A percentile compares a stretch with the other conserved stretches of the same genome.
Evolutionary conservation across 2,888 invertebrate genomes (phyloP).

Genomic region (Polymixis lichenea): DNA sequence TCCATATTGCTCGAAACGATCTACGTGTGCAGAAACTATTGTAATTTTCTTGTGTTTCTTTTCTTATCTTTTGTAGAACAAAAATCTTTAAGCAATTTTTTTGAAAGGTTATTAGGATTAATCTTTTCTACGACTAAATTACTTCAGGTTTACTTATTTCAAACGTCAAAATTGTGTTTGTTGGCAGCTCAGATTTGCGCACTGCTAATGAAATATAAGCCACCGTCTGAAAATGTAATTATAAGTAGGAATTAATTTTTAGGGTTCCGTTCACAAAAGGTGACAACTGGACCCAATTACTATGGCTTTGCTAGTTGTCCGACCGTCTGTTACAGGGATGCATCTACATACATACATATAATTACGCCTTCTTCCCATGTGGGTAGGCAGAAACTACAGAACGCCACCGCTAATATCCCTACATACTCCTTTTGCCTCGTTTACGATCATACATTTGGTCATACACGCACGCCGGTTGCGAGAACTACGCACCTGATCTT

Average conservation of each 20-base stretch:
- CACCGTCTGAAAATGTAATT: neutral
- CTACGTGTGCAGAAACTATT: constrained; percentile 52
- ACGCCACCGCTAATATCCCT: too few species aligned
- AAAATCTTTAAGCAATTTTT: constrained; percentile 36
- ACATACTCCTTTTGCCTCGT: too few species aligned
- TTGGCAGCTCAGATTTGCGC: neutral
- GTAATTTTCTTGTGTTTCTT: constrained; percentile 37
- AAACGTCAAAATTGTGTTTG: neutral
- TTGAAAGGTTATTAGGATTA: neutral
- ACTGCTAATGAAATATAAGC: neutral
- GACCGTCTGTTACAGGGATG: too few species aligned
- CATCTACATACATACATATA: too few species aligned
- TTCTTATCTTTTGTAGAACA: constrained; percentile 19
- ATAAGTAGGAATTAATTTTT: neutral
- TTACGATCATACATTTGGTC: too few species aligned
- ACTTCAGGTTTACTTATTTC: neutral
- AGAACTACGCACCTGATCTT: too few species aligned
- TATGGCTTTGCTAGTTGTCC: too few species aligned
- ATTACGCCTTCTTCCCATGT: too few species aligned
- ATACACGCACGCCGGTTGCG: too few species aligned
- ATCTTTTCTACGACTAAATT: neutral
- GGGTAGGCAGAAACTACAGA: too few species aligned
- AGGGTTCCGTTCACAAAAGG: too few species aligned
- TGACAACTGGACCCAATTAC: too few species aligned
- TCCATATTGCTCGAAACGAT: constrained; percentile 30